Base-by-base conservation (phyloP, 2,113 vertebrate species). In the Seriola dumerili region DNA sequence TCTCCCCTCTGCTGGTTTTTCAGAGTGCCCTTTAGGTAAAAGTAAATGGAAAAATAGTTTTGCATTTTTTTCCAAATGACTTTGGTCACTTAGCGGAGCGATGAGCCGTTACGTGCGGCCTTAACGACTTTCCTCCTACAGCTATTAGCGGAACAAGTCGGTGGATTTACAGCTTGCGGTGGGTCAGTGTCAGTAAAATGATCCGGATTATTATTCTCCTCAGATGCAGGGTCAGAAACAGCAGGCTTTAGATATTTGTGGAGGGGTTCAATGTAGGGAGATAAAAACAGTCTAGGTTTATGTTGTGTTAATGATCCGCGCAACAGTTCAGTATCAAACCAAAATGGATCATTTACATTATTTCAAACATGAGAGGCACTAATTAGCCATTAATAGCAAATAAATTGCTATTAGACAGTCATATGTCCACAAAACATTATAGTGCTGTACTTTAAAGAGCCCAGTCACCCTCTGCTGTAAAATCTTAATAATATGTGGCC, bases 41-140 rank as follows among this genome's bases (percentile, higher is more conserved):
- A 50, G 48, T 61, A 55, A 76, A 79, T n/a, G 62, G 32, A 66
- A 63, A 55, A 74, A 65, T 10, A 57, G 38, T 85, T 78, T 42
- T 10, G 48, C 36, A 34, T 81, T 79, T 38, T 55, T 71, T 84
- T 73, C 52, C 6, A 13, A 78, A 79, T 78, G 69, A 86, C 76
- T 89, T 80, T 85, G 83, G 81, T 70, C 85, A 84, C 79, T 85
- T 87, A 76, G 82, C 2, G 4, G 59, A 86, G 86, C 34, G 29
- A 67, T 54, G 72, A 89, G 74, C 34, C 50, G 38, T 70, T 72
- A 17, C 52, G 2, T 17, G 9, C 73, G 1, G 87, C 46, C 4
- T n/a, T 73, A 85, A 88, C 4, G 61, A 86, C 84, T 64, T 50
- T 68, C 78, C 76, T 86, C 79, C 67, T 87, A 59, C 10, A 8